A percentile compares a stretch with the other conserved stretches of the same genome.
phyloP scores from a whole-genome alignment of 2,888 invertebrate species.

The Dendrolimus houi region DNA sequence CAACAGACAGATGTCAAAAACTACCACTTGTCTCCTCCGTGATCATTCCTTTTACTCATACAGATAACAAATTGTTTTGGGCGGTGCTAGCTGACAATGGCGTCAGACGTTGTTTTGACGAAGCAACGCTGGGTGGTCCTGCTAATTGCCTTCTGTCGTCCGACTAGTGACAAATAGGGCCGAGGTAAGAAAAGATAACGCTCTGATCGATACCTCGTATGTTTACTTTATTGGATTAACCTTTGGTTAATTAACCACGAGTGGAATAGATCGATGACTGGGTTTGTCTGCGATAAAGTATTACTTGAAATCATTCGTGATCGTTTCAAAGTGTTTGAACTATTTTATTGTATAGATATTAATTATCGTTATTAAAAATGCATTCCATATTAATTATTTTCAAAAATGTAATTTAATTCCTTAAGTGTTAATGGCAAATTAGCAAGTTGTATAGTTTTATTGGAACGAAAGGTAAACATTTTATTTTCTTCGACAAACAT shows the following conservation, averaged over 20 bases:
- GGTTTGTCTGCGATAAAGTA: not conserved
- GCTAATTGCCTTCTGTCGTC: slow-evolving; percentile 18
- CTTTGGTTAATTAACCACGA: not conserved
- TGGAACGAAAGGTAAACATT: too few species aligned
- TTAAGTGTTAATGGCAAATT: too few species aligned
- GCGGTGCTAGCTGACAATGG: slow-evolving; percentile 15
- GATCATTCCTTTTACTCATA: slow-evolving; percentile 9
- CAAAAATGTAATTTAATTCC: too few species aligned
- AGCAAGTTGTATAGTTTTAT: too few species aligned
- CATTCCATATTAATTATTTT: too few species aligned
- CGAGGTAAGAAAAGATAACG: slow-evolving; percentile 13
- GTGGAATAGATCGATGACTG: not conserved
- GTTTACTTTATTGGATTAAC: not conserved
- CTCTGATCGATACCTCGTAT: slow-evolving; percentile 9
- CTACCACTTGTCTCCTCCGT: slow-evolving; percentile 12
- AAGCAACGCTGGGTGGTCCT: slow-evolving; percentile 19
- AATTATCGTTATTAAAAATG: too few species aligned
- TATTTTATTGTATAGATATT: too few species aligned
- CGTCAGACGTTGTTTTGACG: slow-evolving; percentile 17
- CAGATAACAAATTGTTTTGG: slow-evolving; percentile 18
- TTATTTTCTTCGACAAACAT: too few species aligned
- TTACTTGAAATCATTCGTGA: too few species aligned
- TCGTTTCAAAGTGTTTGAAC: too few species aligned
- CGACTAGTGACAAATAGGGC: slow-evolving; percentile 16
- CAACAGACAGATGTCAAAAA: slow-evolving; percentile 11